A percentile compares a stretch with the other conserved stretches of the same genome.
Conservation (phyloP, 2,113 vertebrate genomes). For the Oenanthe melanoleuca region DNA sequence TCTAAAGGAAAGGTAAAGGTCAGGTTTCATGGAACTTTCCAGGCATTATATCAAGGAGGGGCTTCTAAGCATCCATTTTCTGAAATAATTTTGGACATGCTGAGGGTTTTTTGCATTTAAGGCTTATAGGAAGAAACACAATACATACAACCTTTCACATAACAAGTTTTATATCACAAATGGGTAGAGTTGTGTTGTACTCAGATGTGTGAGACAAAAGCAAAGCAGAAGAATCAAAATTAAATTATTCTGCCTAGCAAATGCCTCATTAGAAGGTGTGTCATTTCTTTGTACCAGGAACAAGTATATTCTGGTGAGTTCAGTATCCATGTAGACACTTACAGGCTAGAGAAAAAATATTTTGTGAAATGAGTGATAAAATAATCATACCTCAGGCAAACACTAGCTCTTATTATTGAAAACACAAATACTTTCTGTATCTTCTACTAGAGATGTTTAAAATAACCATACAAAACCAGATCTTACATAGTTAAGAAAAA, state of each 20-base stretch:
- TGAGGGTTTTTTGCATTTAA: not conserved
- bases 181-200: not conserved
- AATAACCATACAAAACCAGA: not conserved
- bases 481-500: not conserved
- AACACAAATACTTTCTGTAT: not conserved
- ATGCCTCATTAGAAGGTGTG: not conserved
- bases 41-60: not conserved
- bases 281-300: not conserved
- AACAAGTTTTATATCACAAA: not conserved
- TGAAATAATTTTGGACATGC: not conserved
- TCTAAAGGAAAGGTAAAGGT: not conserved
- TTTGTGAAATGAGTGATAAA: not conserved
- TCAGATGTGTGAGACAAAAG: not conserved
- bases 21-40: not conserved
- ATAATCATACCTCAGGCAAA: not conserved
- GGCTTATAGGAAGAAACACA: not conserved
- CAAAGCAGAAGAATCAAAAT: not conserved
- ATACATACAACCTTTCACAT: not conserved
- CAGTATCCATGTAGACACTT: not conserved
- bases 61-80: not conserved
- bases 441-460: not conserved
- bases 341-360: not conserved
- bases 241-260: not conserved
- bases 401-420: not conserved
- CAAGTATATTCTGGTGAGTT: not conserved